Evolutionary conservation across 1,140 invertebrate genomes (phyloP).

Genomic region (Dryas iulia): DNA sequence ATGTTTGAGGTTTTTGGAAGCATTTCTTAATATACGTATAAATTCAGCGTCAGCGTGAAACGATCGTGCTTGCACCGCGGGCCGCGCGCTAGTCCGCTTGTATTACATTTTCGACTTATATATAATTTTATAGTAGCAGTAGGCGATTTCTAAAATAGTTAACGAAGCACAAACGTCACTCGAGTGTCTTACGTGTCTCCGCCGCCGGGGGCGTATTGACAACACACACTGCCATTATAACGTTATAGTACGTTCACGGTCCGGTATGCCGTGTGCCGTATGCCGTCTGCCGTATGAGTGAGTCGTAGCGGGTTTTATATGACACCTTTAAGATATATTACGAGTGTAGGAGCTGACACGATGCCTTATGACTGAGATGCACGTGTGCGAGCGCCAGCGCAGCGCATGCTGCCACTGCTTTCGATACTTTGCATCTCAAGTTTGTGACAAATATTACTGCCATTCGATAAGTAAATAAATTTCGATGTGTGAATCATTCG

Average conservation of each 20-base stretch:
- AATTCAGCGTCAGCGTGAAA: conserved; percentile 47
- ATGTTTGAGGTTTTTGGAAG: conserved; percentile 69
- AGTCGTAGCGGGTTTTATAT: conserved; percentile 39
- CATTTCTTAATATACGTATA: conserved; percentile 76
- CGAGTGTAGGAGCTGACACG: conserved; percentile 46
- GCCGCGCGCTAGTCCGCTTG: conserved; percentile 67
- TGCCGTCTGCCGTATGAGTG: conserved; percentile 46
- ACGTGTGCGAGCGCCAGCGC: conserved; percentile 28
- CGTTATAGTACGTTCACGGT: conserved; percentile 61
- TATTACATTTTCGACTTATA: conserved; percentile 61
- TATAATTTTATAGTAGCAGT: conserved; percentile 72
- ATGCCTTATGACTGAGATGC: conserved; percentile 71
- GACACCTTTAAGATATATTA: conserved; percentile 32
- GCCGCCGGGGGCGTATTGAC: conserved; percentile 54
- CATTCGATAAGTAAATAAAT: conserved; percentile 74
- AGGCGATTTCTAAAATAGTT: conserved; percentile 64
- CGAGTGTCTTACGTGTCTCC: conserved; percentile 66
- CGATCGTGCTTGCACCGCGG: conserved; percentile 74
- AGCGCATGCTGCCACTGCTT: conserved; percentile 37
- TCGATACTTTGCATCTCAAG: conserved; percentile 49
- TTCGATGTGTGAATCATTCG: conserved; percentile 56
- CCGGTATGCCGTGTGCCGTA: too few relatives aligned
- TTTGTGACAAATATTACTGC: conserved; percentile 76
- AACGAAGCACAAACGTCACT: conserved; percentile 72
- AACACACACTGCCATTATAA: conserved; percentile 76